A percentile compares a stretch with the other conserved stretches of the same genome.
These are phyloP conservation scores for Anolis sagrei DNA, from an alignment of 2,113 vertebrate genomes.

Conservation along the genomic window DNA sequence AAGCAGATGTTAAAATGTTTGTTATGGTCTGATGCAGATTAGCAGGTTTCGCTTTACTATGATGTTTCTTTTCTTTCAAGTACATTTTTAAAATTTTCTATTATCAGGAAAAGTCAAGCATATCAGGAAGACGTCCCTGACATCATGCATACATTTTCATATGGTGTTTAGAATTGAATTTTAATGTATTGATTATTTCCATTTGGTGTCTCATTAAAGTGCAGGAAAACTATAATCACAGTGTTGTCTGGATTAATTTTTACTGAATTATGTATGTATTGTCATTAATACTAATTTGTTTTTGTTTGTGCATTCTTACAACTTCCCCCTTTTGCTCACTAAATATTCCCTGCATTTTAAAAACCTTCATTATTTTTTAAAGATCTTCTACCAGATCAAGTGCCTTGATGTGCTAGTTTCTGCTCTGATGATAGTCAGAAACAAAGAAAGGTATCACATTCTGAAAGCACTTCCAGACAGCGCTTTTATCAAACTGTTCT, in stretches of 20 bases:
- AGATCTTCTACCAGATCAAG: slow-evolving; percentile 60
- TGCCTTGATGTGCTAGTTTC: neutral
- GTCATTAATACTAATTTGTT: slow-evolving; percentile 71
- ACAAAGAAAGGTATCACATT: slow-evolving; percentile 21
- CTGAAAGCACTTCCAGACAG: neutral
- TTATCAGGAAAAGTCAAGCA: slow-evolving; percentile 54
- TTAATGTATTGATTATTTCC: slow-evolving; percentile 64
- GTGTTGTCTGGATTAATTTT: slow-evolving; percentile 71
- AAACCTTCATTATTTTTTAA: slow-evolving; percentile 50
- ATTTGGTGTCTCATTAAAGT: slow-evolving; percentile 61
- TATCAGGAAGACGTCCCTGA: slow-evolving; percentile 44
- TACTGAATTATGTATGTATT: slow-evolving; percentile 63
- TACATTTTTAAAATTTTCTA: slow-evolving; percentile 61
- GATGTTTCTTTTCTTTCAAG: slow-evolving; percentile 52
- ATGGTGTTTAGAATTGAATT: slow-evolving; percentile 60
- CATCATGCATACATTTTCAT: slow-evolving; percentile 54
- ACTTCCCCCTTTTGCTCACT: slow-evolving; percentile 53
- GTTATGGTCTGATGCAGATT: slow-evolving; percentile 44
- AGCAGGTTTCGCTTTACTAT: slow-evolving; percentile 52
- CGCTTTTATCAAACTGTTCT: neutral
- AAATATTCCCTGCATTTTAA: slow-evolving; percentile 63
- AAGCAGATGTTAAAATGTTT: slow-evolving; percentile 51
- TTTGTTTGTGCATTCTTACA: slow-evolving; percentile 67
- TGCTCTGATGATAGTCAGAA: slow-evolving; percentile 50
- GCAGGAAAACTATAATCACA: slow-evolving; percentile 58